Conservation (phyloP, 2,888 invertebrate species). For the Ernsta delagoae region DNA sequence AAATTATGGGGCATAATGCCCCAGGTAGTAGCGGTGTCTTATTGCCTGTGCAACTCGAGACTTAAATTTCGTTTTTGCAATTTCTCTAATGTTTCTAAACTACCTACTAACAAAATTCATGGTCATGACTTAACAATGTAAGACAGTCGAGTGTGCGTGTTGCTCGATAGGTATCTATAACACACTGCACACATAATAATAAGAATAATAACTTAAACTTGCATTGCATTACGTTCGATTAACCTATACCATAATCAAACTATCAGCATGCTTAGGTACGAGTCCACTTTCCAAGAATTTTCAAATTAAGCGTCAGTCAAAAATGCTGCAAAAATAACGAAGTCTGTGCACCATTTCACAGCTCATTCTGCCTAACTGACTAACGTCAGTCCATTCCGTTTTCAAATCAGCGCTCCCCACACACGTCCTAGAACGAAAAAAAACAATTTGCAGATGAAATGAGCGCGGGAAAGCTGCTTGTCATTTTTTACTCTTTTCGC, state of each 20-base stretch:
- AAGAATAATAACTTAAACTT: too few relatives aligned
- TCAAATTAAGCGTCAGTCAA: constrained; percentile 20
- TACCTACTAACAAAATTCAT: too few relatives aligned
- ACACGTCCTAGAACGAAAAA: constrained; percentile 32
- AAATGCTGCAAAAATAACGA: constrained; percentile 33
- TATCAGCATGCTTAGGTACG: too few relatives aligned
- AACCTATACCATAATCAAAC: too few relatives aligned
- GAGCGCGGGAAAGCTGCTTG: constrained; percentile 36
- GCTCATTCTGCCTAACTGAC: constrained; percentile 38
- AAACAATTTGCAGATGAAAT: constrained; percentile 35
- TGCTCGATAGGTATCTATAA: too few relatives aligned
- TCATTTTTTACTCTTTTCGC: constrained; percentile 32
- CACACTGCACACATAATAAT: too few relatives aligned
- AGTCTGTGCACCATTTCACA: constrained; percentile 33
- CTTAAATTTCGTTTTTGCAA: constrained; percentile 22
- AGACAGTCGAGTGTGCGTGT: too few relatives aligned
- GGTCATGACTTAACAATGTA: too few relatives aligned
- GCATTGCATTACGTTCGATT: too few relatives aligned
- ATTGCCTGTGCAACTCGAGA: constrained; percentile 43
- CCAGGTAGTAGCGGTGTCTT: constrained; percentile 48
- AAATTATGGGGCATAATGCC: constrained; percentile 51
- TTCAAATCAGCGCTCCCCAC: constrained; percentile 38
- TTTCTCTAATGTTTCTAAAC: too few relatives aligned
- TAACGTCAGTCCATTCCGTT: constrained; percentile 36
- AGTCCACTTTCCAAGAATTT: not conserved